Base-by-base conservation (phyloP, 2,888 invertebrate species). In the Cyclophora punctaria region DNA sequence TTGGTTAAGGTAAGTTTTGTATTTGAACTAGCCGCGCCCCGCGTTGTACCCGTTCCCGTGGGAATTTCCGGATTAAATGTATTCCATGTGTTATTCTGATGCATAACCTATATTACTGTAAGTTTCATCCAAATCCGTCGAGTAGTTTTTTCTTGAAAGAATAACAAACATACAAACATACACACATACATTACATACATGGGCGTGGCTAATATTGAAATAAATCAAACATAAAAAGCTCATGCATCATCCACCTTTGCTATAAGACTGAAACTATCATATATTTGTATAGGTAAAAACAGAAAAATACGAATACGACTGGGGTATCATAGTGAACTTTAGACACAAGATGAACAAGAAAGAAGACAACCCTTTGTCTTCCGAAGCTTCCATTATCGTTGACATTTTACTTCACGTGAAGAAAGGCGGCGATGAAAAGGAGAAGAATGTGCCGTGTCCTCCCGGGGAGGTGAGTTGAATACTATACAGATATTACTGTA, bases 281-380 rank as follows among this genome's bases (percentile, higher is more conserved):
- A 20, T 7, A 33, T 34, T 45, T 46, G 48, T 55, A 7, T 48
- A 95, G 94, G 91, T 96, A 3, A 94, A 95, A 83, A 94, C 94
- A 61, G 94, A 94, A 45, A 92, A 92, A 41, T 91, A 94, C 60
- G 95, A 96, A 69, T 99, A 97, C 78, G 98, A 98, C 66, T 99
- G 99, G 99, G 98, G 98, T 6, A 95, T 97, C 46, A 93, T 99
- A 48, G 92, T 99, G 2, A 98, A 97, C 81, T 98, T 96, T 73
- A 94, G 95, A 67, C 96, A 95, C 66, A 93, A 93, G 62, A 83
- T 70, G 49, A 82, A 79, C 44, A 83, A 81, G 44, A 78, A 78
- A 35, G 79, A 81, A 2, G 76, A 79, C 41, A 91, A 92, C 71
- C 90, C 92, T 0, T 67, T 89, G 7, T 87, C 90, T 3, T 83